These are phyloP conservation scores for Tetraneura akinire DNA, from an alignment of 1,140 invertebrate species.

Conservation along the genomic window DNA sequence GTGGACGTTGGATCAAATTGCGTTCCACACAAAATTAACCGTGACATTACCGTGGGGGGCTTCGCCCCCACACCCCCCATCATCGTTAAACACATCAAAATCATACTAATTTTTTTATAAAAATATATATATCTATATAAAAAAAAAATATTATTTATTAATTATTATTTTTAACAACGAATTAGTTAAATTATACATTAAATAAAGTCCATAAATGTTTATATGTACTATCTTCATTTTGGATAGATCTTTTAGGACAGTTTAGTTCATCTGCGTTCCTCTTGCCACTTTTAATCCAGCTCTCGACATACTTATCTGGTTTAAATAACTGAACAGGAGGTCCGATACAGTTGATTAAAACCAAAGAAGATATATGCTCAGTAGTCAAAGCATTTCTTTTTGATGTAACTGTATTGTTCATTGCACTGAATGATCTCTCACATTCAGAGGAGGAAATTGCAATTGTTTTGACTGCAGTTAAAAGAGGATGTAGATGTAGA, in stretches of 20 bases:
- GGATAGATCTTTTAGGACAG: not conserved
- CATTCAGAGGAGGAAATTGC: not conserved
- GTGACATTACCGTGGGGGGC: slow-evolving; percentile 4
- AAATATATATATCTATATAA: not conserved
- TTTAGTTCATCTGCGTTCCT: not conserved
- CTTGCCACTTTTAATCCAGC: slow-evolving; percentile 7
- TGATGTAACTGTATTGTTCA: not conserved
- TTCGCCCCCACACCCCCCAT: too few species aligned
- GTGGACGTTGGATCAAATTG: not conserved
- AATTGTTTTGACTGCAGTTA: not conserved
- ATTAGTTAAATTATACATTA: not conserved
- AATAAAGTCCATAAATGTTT: too few species aligned
- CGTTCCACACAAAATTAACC: not conserved
- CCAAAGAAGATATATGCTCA: not conserved
- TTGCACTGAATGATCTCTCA: not conserved
- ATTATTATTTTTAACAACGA: not conserved
- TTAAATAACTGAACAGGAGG: slow-evolving; percentile 13
- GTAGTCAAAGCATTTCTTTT: not conserved
- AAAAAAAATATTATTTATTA: not conserved
- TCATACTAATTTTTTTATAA: not conserved
- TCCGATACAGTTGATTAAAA: slow-evolving; percentile 8
- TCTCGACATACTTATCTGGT: not conserved
- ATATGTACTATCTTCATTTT: too few species aligned
- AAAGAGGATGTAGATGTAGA: not conserved
- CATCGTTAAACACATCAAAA: not conserved